A percentile compares a stretch with the other conserved stretches of the same genome.
phyloP scores from a whole-genome alignment of 2,888 invertebrate species.

The Sesia apiformis region DNA sequence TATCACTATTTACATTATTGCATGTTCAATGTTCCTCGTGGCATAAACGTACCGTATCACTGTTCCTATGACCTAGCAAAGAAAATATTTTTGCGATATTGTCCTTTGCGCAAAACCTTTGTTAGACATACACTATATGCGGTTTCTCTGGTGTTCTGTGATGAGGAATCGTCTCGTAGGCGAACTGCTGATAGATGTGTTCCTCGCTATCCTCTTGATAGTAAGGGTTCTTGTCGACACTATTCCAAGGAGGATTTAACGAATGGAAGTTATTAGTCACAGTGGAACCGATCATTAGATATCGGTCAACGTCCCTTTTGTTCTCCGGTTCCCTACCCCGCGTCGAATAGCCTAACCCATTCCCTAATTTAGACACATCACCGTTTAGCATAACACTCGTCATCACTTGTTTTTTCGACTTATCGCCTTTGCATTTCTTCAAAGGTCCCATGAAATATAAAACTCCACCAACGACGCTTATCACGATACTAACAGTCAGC shows the following conservation, averaged over 20 bases:
- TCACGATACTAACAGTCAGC: conserved; percentile 69
- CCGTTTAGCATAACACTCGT: conserved; percentile 69
- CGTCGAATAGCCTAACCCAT: conserved; percentile 65
- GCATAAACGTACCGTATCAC: conserved; percentile 32
- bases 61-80: conserved; percentile 44
- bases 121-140: conserved; percentile 76
- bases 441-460: conserved; percentile 68
- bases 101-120: conserved; percentile 58
- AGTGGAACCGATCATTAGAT: conserved; percentile 68
- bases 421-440: conserved; percentile 68
- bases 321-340: conserved; percentile 62
- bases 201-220: conserved; percentile 67
- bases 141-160: conserved; percentile 72
- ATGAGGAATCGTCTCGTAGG: conserved; percentile 68
- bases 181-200: conserved; percentile 70
- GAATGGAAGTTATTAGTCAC: conserved; percentile 70
- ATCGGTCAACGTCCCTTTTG: conserved; percentile 66
- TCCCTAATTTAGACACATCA: conserved; percentile 66
- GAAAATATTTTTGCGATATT: conserved; percentile 48
- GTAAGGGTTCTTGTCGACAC: conserved; percentile 65
- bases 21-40: conserved; percentile 48
- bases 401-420: conserved; percentile 69
- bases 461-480: conserved; percentile 65
- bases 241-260: conserved; percentile 67
- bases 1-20: conserved; percentile 73